Conservation (phyloP, 2,113 vertebrate genomes). For the Buteo buteo region DNA sequence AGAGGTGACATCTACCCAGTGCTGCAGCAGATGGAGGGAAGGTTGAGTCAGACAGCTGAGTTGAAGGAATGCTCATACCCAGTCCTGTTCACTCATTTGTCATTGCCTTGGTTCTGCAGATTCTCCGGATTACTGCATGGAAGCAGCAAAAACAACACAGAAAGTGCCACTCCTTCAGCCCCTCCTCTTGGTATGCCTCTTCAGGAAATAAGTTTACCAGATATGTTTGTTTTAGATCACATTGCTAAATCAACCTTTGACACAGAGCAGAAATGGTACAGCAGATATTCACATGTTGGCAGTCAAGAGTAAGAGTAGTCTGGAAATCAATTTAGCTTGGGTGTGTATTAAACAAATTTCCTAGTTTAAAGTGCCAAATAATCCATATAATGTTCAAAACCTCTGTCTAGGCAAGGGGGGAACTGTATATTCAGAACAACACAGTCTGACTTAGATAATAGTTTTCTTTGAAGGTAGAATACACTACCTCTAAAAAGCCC, state of each 20-base stretch:
- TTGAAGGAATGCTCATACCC: background rate
- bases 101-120: conserved; percentile 18
- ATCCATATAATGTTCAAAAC: background rate
- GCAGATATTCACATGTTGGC: background rate
- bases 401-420: background rate
- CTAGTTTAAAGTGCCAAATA: background rate
- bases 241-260: background rate
- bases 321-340: background rate
- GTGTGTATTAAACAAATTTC: background rate
- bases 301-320: background rate
- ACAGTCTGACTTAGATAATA: background rate
- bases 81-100: background rate
- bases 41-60: background rate
- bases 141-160: conserved; percentile 14
- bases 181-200: conserved; percentile 51
- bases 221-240: background rate
- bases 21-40: conserved; percentile 4
- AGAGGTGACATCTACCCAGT: background rate
- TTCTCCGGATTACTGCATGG: conserved; percentile 64
- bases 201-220: background rate
- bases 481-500: background rate
- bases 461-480: background rate
- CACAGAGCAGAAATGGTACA: background rate
- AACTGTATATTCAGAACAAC: background rate
- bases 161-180: conserved; percentile 8